phyloP scores from a whole-genome alignment of 1,140 invertebrate genomes.

The Neoseiulus cucumeris region DNA sequence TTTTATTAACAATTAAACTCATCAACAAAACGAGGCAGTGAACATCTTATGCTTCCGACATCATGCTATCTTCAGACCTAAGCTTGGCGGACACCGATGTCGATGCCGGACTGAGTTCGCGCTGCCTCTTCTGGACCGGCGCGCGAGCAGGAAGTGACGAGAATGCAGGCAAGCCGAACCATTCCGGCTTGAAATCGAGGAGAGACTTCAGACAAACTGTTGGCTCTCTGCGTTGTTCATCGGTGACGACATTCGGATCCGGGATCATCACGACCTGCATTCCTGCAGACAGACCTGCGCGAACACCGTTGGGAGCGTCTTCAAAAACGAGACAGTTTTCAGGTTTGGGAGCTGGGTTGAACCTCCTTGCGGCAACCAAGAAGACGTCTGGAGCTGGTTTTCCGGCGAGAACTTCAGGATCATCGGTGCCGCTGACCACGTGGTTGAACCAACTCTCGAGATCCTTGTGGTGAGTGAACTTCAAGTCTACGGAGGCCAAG shows the following conservation, averaged over 20 bases:
- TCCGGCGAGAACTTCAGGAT: slow-evolving; percentile 65
- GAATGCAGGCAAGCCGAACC: slow-evolving; percentile 15
- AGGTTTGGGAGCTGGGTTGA: slow-evolving; percentile 9
- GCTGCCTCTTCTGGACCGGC: too few species aligned
- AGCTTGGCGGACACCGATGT: too few species aligned
- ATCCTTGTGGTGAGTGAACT: slow-evolving; percentile 48
- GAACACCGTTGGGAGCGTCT: slow-evolving; percentile 71
- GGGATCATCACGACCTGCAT: slow-evolving; percentile 38
- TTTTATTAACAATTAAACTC: too few species aligned
- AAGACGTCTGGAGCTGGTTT: slow-evolving; percentile 90
- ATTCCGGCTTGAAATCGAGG: slow-evolving; percentile 15
- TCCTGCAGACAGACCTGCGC: slow-evolving; percentile 51
- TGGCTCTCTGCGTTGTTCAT: neutral
- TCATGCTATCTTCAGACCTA: too few species aligned
- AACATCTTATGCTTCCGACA: too few species aligned
- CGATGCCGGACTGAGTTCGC: too few species aligned
- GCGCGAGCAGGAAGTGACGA: too few species aligned
- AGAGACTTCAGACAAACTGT: slow-evolving; percentile 12
- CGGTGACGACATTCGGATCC: neutral
- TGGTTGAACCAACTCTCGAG: slow-evolving; percentile 55
- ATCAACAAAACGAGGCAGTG: too few species aligned
- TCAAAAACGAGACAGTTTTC: slow-evolving; percentile 54
- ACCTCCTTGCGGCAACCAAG: slow-evolving; percentile 32
- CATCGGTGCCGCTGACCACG: slow-evolving; percentile 58
- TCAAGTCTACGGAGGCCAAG: slow-evolving; percentile 49